A percentile compares a stretch with the other conserved stretches of the same genome.
Evolutionary conservation across 2,888 invertebrate genomes (phyloP).

Genomic region (Aphidoletes aphidimyza): DNA sequence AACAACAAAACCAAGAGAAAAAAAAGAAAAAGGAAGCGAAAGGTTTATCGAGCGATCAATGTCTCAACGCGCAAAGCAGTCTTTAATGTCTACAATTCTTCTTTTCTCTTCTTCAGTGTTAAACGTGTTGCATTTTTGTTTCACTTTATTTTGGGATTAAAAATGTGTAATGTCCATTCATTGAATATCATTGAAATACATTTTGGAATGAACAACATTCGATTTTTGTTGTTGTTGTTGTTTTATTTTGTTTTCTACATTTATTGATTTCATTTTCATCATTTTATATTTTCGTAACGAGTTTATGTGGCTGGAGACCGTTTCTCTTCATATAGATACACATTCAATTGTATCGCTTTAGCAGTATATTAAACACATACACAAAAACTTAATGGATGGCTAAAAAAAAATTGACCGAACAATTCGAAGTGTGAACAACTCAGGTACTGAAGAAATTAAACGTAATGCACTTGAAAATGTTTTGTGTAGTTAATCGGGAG

Average conservation of each 20-base stretch:
- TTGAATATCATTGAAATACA: conserved; percentile 21
- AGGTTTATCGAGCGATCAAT: conserved; percentile 49
- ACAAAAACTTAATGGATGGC: too few relatives aligned
- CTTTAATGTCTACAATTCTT: conserved; percentile 17
- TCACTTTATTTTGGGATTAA: conserved; percentile 14
- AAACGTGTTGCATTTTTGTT: not conserved
- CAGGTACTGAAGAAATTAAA: not conserved
- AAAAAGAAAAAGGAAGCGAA: conserved; percentile 47
- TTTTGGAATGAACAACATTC: conserved; percentile 43
- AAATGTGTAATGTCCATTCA: too few relatives aligned
- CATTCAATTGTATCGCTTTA: not conserved
- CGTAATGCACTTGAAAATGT: too few relatives aligned
- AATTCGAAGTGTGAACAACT: too few relatives aligned
- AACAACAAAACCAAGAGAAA: not conserved
- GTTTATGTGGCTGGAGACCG: not conserved
- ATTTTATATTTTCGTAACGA: not conserved
- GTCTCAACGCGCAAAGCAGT: not conserved
- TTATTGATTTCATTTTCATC: not conserved
- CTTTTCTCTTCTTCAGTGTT: not conserved
- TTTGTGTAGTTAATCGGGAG: too few relatives aligned
- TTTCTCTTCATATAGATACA: conserved; percentile 6
- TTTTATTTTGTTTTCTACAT: not conserved
- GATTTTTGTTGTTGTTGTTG: conserved; percentile 3
- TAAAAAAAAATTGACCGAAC: too few relatives aligned
- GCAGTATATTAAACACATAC: not conserved